Percentiles rank a stretch among this genome's conserved stretches.
Conservation (phyloP, 2,113 vertebrate species). For the Semnopithecus entellus region DNA sequence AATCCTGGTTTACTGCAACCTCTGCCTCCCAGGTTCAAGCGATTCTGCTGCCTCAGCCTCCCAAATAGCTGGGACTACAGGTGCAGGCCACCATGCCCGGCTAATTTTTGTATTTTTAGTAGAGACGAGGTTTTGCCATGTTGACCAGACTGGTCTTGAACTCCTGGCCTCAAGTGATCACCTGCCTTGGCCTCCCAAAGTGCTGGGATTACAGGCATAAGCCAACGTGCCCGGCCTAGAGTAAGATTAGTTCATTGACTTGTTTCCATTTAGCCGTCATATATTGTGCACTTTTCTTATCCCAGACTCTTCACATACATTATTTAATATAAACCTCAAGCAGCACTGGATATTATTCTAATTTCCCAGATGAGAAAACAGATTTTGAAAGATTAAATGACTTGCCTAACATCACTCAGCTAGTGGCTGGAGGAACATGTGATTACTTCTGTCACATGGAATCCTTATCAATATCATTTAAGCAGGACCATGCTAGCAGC, state of each 20-base stretch:
- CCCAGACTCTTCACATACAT: not conserved
- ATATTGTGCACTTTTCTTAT: not conserved
- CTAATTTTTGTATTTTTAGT: too few species aligned
- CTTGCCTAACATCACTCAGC: not conserved
- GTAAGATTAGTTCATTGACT: not conserved
- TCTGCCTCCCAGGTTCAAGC: too few species aligned
- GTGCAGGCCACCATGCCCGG: too few species aligned
- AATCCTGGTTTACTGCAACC: too few species aligned
- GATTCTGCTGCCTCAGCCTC: too few species aligned
- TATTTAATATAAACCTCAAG: not conserved
- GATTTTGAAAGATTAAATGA: not conserved
- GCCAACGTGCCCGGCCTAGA: too few species aligned
- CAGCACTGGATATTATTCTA: not conserved
- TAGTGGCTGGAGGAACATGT: not conserved
- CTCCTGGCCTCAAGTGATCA: too few species aligned
- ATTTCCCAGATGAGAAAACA: not conserved
- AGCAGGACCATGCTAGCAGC: not conserved
- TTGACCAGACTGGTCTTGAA: too few species aligned
- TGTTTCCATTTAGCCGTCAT: not conserved
- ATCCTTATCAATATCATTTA: not conserved
- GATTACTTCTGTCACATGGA: not conserved
- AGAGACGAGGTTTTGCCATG: too few species aligned
- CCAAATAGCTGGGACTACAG: too few species aligned
- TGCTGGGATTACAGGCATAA: too few species aligned
- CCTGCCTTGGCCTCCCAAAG: too few species aligned